Base-by-base conservation (phyloP, 2,888 invertebrate species). In the Drosophila anceps region DNA sequence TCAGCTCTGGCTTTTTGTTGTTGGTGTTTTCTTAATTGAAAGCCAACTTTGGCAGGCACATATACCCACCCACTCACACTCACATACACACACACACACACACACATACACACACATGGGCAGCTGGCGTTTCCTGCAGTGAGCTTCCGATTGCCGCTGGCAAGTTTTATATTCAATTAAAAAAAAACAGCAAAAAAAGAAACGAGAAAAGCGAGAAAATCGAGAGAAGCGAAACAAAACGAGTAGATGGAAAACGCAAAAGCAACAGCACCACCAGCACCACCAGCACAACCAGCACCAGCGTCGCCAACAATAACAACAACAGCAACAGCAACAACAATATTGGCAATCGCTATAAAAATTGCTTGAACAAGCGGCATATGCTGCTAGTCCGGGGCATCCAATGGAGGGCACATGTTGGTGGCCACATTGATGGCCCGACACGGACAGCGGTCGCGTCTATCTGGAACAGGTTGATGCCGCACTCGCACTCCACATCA, bases 131-230 rank as follows among this genome's bases (percentile, higher is more conserved):
- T 83, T 88, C 88, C 85, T 88, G 83, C 81, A 81, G 83, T 85
- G 73, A 73, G 78, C 86, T 87, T 85, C 86, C 84, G 88, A 82
- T 86, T 83, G 88, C 86, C 84, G 78, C 80, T 70, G 78, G 88
- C 86, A 85, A 82, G 84, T 82, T 86, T 86, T 84, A 83, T 86
- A 85, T 86, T 86, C 88, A 88, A 88, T 86, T 86, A 86, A 84
- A 79, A 75, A 62, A 81, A 81, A 75, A 53, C 62, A 79, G 57
- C 35, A 64, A 66, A 63, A 69, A 15, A 48, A 41, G 46, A 58
- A 24, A 39, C 44, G 53, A 60, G 48, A 60, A 18, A 58, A 29
- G 57, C 58, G 58, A 53, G 48, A 64, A 29, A 61, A 69, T 57
- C 53, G 64, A 63, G 61, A 61, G 64, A 44, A 41, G 58, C 62